phyloP scores from a whole-genome alignment of 2,888 invertebrate genomes.

The Caenorhabditis becei region DNA sequence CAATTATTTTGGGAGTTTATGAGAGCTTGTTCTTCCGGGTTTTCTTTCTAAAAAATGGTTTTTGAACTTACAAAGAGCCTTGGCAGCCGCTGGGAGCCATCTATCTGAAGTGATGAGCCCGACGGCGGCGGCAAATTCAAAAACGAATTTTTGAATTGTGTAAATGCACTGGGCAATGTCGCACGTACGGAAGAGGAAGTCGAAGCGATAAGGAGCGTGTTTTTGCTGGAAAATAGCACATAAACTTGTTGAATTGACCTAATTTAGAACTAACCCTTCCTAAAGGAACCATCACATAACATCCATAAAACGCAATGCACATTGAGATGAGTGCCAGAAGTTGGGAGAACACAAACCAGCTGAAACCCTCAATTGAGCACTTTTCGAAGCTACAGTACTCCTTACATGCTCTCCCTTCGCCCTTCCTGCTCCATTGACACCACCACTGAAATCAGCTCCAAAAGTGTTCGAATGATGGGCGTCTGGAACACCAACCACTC shows the following conservation, averaged over 20 bases:
- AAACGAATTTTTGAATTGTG: constrained; percentile 79
- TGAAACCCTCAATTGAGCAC: constrained; percentile 27
- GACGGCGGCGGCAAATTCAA: constrained; percentile 77
- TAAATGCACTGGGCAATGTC: constrained; percentile 78
- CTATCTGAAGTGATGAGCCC: constrained; percentile 72
- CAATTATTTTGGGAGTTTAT: not conserved
- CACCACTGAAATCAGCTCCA: constrained; percentile 77
- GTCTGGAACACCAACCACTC: constrained; percentile 81
- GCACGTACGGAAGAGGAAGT: constrained; percentile 77
- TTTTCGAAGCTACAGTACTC: no score
- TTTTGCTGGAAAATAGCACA: constrained; percentile 58
- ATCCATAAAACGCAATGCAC: constrained; percentile 80
- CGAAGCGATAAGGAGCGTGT: constrained; percentile 76
- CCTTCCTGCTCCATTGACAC: constrained; percentile 77
- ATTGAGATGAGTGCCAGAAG: constrained; percentile 77
- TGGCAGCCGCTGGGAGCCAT: constrained; percentile 73
- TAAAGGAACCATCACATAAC: constrained; percentile 79
- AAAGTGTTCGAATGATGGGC: constrained; percentile 76
- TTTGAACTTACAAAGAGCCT: constrained; percentile 77
- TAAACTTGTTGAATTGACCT: not conserved
- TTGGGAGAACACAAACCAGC: constrained; percentile 79
- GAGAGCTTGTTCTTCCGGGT: not conserved
- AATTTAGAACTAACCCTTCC: constrained; percentile 69
- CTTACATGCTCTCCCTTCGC: constrained; percentile 52
- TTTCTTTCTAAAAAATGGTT: no score